Evolutionary conservation across 1,140 invertebrate species (phyloP).

Genomic region (Charaxes varanes): DNA sequence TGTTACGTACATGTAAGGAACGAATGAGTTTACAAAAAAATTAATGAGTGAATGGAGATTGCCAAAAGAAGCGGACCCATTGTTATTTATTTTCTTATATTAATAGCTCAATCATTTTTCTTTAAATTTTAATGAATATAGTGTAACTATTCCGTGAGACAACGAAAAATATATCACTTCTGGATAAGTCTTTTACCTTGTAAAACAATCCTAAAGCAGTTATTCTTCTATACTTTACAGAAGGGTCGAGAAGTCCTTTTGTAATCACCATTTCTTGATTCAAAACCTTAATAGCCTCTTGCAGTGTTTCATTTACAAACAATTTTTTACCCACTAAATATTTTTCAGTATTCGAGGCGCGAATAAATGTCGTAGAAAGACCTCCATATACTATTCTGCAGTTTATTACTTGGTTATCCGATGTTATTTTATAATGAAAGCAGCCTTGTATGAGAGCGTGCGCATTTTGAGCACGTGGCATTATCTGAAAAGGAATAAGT

Average conservation of each 20-base stretch:
- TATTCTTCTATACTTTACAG: constrained; percentile 74
- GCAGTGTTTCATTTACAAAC: constrained; percentile 57
- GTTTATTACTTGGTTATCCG: constrained; percentile 15
- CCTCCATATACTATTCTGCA: constrained; percentile 76
- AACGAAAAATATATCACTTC: neutral
- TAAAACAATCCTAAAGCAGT: constrained; percentile 77
- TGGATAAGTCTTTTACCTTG: too few relatives aligned
- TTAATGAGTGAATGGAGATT: too few relatives aligned
- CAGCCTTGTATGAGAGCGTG: constrained; percentile 43
- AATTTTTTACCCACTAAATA: constrained; percentile 74
- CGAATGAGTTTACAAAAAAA: too few relatives aligned
- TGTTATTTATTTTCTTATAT: too few relatives aligned
- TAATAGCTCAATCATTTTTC: neutral
- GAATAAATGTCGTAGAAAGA: constrained; percentile 79
- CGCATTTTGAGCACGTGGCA: constrained; percentile 39
- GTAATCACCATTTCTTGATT: constrained; percentile 75
- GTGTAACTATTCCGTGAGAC: neutral
- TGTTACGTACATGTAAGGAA: too few relatives aligned
- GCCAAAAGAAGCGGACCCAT: too few relatives aligned
- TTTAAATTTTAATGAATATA: neutral
- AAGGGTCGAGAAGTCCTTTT: constrained; percentile 69
- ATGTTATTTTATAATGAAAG: constrained; percentile 35
- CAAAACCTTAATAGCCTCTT: constrained; percentile 71
- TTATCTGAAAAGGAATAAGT: constrained; percentile 29
- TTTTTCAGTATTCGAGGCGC: constrained; percentile 69